Evolutionary conservation across 2,797 vertebrate genomes (phyloP).

Genomic region (Schizothorax lantsangensis): DNA sequence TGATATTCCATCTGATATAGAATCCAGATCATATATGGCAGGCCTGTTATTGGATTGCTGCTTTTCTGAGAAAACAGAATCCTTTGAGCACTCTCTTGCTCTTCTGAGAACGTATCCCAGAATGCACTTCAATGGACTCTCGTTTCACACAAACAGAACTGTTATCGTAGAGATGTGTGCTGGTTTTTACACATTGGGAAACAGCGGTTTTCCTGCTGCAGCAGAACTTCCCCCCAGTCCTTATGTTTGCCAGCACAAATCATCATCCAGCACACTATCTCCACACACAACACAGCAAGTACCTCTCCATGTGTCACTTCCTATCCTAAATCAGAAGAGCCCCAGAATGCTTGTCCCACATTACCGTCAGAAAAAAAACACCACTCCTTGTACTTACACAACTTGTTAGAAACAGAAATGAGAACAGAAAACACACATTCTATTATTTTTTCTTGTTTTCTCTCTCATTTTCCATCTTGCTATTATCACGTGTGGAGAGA

Average conservation of each 20-base stretch:
- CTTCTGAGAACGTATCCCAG: neutral
- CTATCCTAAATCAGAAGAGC: slow-evolving; percentile 46
- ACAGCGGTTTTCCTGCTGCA: neutral
- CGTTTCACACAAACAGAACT: neutral
- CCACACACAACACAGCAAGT: slow-evolving; percentile 14
- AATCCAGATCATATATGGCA: neutral
- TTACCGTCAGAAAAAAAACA: slow-evolving; percentile 36
- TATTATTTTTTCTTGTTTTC: slow-evolving; percentile 23
- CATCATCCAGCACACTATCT: slow-evolving; percentile 13
- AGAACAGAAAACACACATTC: neutral
- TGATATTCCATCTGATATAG: neutral
- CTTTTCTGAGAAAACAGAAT: slow-evolving; percentile 37
- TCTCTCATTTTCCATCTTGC: slow-evolving; percentile 31
- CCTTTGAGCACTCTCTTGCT: slow-evolving; percentile 17
- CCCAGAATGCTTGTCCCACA: slow-evolving; percentile 43
- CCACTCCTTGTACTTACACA: slow-evolving; percentile 40
- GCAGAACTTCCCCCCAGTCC: neutral
- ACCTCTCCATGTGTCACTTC: slow-evolving; percentile 24
- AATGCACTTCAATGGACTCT: slow-evolving; percentile 18
- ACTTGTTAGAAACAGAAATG: slow-evolving; percentile 41
- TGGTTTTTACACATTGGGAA: slow-evolving; percentile 13
- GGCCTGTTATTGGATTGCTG: slow-evolving; percentile 1
- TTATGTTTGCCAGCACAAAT: slow-evolving; percentile 11
- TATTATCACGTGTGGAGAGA: slow-evolving; percentile 67
- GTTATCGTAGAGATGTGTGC: neutral